Evolutionary conservation across 2,888 invertebrate species (phyloP).

Genomic region (Cephus spinipes): DNA sequence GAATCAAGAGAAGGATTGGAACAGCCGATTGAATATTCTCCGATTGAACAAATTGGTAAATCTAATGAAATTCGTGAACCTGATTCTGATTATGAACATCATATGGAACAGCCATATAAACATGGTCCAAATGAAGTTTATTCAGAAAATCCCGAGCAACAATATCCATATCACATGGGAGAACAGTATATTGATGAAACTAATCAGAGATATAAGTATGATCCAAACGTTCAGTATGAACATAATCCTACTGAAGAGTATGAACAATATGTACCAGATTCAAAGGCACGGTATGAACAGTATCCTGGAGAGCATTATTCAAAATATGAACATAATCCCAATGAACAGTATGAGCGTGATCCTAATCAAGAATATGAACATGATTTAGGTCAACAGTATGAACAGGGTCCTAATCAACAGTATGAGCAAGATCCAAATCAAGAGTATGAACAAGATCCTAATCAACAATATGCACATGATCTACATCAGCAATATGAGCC

Average conservation of each 20-base stretch:
- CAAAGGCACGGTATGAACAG: constrained; percentile 26
- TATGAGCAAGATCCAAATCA: constrained; percentile 11
- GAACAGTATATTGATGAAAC: background rate
- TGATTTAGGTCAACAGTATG: constrained; percentile 29
- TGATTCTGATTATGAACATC: background rate
- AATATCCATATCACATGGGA: background rate
- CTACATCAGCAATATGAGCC: constrained; percentile 16
- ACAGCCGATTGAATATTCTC: background rate
- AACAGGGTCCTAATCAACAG: constrained; percentile 22
- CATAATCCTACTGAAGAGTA: constrained; percentile 24
- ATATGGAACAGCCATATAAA: background rate
- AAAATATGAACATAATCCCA: constrained; percentile 27
- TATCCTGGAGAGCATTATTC: constrained; percentile 19
- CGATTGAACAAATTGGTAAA: background rate
- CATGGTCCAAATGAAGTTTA: constrained; percentile 16
- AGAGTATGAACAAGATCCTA: constrained; percentile 14
- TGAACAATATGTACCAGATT: constrained; percentile 35
- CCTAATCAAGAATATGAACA: constrained; percentile 28
- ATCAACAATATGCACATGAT: constrained; percentile 17
- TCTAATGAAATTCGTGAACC: background rate
- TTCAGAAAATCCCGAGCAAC: constrained; percentile 27
- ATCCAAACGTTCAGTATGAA: constrained; percentile 18
- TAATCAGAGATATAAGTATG: constrained; percentile 14
- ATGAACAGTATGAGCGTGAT: constrained; percentile 29
- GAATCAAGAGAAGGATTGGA: constrained; percentile 11